A percentile compares a stretch with the other conserved stretches of the same genome.
Conservation (phyloP, 2,888 invertebrate species). For the Melipona beecheii region DNA sequence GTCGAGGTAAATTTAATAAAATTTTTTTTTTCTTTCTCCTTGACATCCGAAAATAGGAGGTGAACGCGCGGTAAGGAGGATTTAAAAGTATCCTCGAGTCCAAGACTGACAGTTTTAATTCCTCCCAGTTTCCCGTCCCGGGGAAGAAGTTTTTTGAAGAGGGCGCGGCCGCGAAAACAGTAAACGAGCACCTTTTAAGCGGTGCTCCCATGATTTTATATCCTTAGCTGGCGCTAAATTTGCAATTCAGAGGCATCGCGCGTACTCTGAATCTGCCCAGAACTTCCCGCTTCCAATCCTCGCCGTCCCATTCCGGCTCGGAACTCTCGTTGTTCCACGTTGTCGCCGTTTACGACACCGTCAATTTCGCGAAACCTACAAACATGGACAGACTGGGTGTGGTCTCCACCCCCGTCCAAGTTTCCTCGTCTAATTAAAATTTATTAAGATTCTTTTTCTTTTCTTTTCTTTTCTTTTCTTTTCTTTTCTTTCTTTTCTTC, state of each 20-base stretch:
- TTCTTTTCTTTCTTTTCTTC: not conserved
- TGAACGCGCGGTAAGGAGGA: conserved; percentile 5
- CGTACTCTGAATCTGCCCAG: not conserved
- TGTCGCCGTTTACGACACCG: not conserved
- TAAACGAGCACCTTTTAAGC: conserved; percentile 30
- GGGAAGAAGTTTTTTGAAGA: conserved; percentile 1
- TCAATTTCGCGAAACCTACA: not conserved
- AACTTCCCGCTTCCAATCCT: not conserved
- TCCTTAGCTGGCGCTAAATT: conserved; percentile 8
- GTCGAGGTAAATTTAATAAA: conserved; percentile 7
- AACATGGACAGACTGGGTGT: too few relatives aligned
- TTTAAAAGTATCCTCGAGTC: conserved; percentile 16
- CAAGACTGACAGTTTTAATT: conserved; percentile 20
- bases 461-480: not conserved
- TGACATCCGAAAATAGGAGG: conserved; percentile 3
- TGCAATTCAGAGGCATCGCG: conserved; percentile 25
- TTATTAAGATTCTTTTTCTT: not conserved
- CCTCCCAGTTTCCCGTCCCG: not conserved
- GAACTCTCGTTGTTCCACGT: not conserved
- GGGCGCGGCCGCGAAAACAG: not conserved
- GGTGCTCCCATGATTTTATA: conserved; percentile 19
- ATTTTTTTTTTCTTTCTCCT: not conserved
- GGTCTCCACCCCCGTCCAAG: not conserved
- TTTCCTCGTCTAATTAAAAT: not conserved
- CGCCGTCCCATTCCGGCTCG: too few relatives aligned